Base-by-base conservation (phyloP, 2,888 invertebrate species). In the Melinopterus prodromus region DNA sequence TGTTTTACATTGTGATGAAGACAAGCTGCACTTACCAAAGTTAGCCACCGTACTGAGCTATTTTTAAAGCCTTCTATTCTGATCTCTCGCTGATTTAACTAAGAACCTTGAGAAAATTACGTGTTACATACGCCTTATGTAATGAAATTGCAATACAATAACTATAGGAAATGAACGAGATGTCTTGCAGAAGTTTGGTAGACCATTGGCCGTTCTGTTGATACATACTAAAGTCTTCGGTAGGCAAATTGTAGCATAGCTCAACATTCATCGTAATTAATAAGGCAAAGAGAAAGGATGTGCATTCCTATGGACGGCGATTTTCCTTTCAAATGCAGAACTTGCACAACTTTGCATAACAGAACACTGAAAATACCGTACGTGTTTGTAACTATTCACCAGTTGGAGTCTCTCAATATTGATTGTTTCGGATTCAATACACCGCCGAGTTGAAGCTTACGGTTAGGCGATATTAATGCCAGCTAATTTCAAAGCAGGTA, bases 1-100 rank as follows among this genome's bases (percentile, higher is more conserved):
- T 53, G 53, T 53, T 53, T 53, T 53, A 53, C 53, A 53, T 53
- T 53, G 53, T 53, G 53, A 53, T 53, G 53, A 53, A 53, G 53
- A 53, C 53, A 53, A 53, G 53, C 53, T 53, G 53, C 53, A 53
- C 53, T 53, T 53, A 53, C 53, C 53, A 53, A 53, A 53, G 53
- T 53, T 53, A 53, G 53, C 53, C 53, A 53, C 53, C 53, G 53
- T 9, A 7, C 53, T 53, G 53, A 53, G 53, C 53, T 53, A 53
- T 53, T 53, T 53, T 53, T 53, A 53, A 7, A 1, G 53, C 53
- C 7, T n/a, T 53, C 53, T 53, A 53, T 53, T 53, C 53, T 53
- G 53, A 53, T 53, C 53, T 7, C 12, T 53, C 53, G 53, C 53
- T 12, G 53, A 53, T 53, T 53, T 53, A 53, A 53, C 53, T 12